A percentile compares a stretch with the other conserved stretches of the same genome.
phyloP scores from a whole-genome alignment of 2,797 vertebrate genomes.

The Rousettus madagascariensis region DNA sequence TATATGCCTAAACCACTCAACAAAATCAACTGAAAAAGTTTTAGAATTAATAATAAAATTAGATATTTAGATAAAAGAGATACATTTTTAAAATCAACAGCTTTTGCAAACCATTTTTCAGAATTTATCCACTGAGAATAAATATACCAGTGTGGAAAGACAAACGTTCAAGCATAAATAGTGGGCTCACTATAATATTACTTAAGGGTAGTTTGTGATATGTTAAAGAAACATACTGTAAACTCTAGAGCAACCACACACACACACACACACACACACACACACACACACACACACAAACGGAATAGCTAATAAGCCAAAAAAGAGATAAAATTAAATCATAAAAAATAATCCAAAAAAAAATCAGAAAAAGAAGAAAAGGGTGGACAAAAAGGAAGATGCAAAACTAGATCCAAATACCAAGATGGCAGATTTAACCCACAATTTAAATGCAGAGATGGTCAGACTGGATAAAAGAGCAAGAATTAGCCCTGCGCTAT shows the following conservation, averaged over 20 bases:
- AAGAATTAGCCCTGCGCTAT: neutral
- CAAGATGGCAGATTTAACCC: neutral
- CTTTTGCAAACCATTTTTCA: conserved; percentile 7
- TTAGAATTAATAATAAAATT: neutral
- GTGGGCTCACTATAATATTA: neutral
- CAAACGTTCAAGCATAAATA: neutral
- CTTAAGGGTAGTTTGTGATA: neutral
- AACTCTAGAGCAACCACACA: neutral
- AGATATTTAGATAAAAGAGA: neutral
- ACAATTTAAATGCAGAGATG: neutral
- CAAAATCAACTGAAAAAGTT: neutral
- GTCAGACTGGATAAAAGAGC: neutral
- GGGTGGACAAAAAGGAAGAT: neutral
- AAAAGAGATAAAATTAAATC: neutral
- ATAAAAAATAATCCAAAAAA: neutral
- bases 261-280: neutral
- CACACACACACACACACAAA: neutral
- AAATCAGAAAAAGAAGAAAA: neutral
- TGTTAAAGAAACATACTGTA: neutral
- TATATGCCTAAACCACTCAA: neutral
- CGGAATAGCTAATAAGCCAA: neutral
- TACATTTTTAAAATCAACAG: neutral
- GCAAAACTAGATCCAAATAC: neutral
- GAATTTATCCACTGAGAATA: neutral
- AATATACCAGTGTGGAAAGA: neutral